These are phyloP conservation scores for Polyergus mexicanus DNA, from an alignment of 1,140 invertebrate genomes.

Conservation along the genomic window DNA sequence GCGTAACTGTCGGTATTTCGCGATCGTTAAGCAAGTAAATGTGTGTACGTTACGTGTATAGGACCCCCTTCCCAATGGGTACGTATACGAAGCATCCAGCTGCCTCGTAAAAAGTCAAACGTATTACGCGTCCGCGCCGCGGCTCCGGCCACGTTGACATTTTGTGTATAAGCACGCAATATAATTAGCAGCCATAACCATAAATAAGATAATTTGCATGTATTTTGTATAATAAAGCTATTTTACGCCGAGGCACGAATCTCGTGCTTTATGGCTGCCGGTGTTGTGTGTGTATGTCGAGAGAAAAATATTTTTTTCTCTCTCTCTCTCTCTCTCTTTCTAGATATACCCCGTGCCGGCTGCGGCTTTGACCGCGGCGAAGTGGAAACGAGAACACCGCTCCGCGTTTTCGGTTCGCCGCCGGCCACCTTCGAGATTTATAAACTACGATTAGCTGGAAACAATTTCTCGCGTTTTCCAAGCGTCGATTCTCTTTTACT, in stretches of 20 bases:
- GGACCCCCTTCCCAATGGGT: slow-evolving; percentile 48
- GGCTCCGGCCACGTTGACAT: slow-evolving; percentile 81
- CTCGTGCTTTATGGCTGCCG: slow-evolving; percentile 74
- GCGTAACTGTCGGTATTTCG: slow-evolving; percentile 80
- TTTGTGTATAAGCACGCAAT: slow-evolving; percentile 82
- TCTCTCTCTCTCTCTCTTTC: neutral
- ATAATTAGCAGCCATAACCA: slow-evolving; percentile 83
- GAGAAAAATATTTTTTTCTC: slow-evolving; percentile 52
- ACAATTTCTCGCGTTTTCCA: slow-evolving; percentile 36
- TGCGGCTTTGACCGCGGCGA: slow-evolving; percentile 18
- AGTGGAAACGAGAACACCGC: slow-evolving; percentile 62
- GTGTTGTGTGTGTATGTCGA: neutral
- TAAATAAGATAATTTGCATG: slow-evolving; percentile 85
- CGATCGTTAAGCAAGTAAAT: slow-evolving; percentile 79
- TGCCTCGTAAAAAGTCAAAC: slow-evolving; percentile 81
- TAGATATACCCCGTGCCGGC: slow-evolving; percentile 42
- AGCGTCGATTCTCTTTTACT: slow-evolving; percentile 13
- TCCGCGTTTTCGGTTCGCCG: slow-evolving; percentile 63
- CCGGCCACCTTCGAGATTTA: slow-evolving; percentile 41
- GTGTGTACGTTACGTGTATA: slow-evolving; percentile 78
- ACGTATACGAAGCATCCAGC: slow-evolving; percentile 64
- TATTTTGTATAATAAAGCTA: slow-evolving; percentile 84
- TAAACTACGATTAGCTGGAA: slow-evolving; percentile 50
- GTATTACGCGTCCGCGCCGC: slow-evolving; percentile 77
- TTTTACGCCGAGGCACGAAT: slow-evolving; percentile 79